Conservation (phyloP, 2,113 vertebrate species). For the Engraulis encrasicolus region DNA sequence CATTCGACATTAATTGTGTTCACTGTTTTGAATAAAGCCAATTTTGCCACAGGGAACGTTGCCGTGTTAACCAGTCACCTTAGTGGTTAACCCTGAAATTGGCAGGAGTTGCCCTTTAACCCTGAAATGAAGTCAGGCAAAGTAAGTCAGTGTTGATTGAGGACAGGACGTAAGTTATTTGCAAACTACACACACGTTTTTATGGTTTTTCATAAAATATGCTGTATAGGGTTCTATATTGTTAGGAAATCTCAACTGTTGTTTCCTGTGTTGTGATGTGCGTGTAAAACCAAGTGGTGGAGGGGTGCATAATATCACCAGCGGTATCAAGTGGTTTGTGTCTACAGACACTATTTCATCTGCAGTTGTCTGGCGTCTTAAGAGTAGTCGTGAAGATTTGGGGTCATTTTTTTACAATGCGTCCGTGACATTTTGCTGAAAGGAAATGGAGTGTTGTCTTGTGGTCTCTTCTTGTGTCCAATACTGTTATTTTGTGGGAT, state of each 20-base stretch:
- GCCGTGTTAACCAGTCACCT: background rate
- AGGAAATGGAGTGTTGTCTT: background rate
- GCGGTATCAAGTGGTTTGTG: background rate
- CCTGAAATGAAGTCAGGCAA: background rate
- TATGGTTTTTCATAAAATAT: background rate
- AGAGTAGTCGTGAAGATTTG: background rate
- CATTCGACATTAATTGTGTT: background rate
- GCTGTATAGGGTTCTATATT: background rate
- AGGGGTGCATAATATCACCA: background rate
- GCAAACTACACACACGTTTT: background rate
- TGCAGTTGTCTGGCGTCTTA: background rate
- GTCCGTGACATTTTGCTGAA: constrained; percentile 1
- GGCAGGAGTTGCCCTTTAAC: too few relatives aligned
- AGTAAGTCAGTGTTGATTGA: background rate
- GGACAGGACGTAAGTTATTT: background rate
- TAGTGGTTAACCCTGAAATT: too few relatives aligned
- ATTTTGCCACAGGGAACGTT: background rate
- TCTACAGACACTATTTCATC: background rate
- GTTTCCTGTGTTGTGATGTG: background rate
- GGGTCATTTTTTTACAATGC: background rate
- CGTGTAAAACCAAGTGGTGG: too few relatives aligned
- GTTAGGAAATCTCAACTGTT: background rate
- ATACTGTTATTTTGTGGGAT: background rate
- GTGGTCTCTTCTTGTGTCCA: background rate
- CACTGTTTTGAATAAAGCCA: background rate